These are phyloP conservation scores for Nixonia krombeini DNA, from an alignment of 1,140 invertebrate genomes.

Conservation along the genomic window DNA sequence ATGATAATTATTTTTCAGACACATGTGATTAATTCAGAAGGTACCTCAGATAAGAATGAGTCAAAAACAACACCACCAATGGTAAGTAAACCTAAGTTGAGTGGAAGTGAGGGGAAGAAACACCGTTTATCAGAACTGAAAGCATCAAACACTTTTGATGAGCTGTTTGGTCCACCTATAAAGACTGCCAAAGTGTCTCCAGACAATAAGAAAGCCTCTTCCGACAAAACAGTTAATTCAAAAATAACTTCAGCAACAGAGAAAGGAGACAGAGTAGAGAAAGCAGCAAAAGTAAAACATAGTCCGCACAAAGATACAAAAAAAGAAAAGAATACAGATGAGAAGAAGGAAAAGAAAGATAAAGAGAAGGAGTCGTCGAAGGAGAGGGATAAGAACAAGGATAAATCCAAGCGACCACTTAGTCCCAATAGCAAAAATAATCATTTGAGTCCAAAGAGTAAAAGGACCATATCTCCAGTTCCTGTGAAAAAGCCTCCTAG, in stretches of 20 bases:
- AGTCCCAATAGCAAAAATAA: conserved; percentile 70
- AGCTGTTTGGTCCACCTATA: conserved; percentile 85
- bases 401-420: conserved; percentile 76
- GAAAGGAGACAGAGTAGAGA: conserved; percentile 76
- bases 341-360: conserved; percentile 77
- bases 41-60: conserved; percentile 61
- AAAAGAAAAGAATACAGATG: conserved; percentile 74
- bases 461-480: conserved; percentile 54
- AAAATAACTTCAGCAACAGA: conserved; percentile 54
- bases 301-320: conserved; percentile 73
- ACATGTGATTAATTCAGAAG: conserved; percentile 52
- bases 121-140: conserved; percentile 75
- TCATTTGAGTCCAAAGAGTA: conserved; percentile 56
- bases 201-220: conserved; percentile 72
- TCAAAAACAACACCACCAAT: conserved; percentile 63
- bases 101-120: conserved; percentile 74
- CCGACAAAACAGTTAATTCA: conserved; percentile 66
- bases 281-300: conserved; percentile 74
- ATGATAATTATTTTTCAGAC: not conserved
- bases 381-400: conserved; percentile 75
- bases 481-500: conserved; percentile 59
- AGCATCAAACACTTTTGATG: conserved; percentile 79
- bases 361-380: conserved; percentile 76
- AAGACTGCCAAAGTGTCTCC: conserved; percentile 78
- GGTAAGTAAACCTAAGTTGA: conserved; percentile 79